Base-by-base conservation (phyloP, 2,113 vertebrate species). In the Symphodus melops region DNA sequence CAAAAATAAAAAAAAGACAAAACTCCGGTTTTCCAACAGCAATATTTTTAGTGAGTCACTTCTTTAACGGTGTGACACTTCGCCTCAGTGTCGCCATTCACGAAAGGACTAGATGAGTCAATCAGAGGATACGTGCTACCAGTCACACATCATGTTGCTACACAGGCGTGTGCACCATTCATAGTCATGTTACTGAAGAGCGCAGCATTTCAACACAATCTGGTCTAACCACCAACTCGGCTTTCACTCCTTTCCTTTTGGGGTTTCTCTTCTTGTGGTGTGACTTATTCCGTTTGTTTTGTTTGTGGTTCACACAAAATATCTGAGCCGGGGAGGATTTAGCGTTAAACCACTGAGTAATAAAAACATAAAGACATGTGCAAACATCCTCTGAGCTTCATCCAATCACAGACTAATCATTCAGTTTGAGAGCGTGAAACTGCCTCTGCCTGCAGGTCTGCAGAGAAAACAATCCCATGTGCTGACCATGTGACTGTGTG, bases 401-500 rank as follows among this genome's bases (percentile, higher is more conserved):
- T 33, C 28, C 6, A 2, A 42, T 16, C 9, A 9, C 13, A 13
- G 21, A 55, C n/a, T n/a, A n/a, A n/a, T 55, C 28, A 56, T 23
- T 28, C 23, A 64, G 56, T 39, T 52, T 19, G 2, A 46, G 62
- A 57, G 68, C 9, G 13, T 39, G 5, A 53, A 19, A 21, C 10
- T 28, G 1, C 17, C 41, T 14, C 42, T 3, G 7, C 19, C 52
- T 36, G 7, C 6, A 5, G 8, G 0, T 19, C 66, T 41, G 37
- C 65, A 52, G 42, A 49, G 60, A 66, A 74, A 81, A 79, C 42
- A 56, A 54, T 16, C 52, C 36, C 53, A 57, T 68, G 71, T 61
- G 64, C 42, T 39, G 70, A 25, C 41, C 70, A 74, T 54, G 71
- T 72, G 77, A 77, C 52, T 4, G 49, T 0, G 16, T 25, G 7